Percentiles rank a stretch among this genome's conserved stretches.
Conservation (phyloP, 2,888 invertebrate genomes). For the Cheilosia vernalis region DNA sequence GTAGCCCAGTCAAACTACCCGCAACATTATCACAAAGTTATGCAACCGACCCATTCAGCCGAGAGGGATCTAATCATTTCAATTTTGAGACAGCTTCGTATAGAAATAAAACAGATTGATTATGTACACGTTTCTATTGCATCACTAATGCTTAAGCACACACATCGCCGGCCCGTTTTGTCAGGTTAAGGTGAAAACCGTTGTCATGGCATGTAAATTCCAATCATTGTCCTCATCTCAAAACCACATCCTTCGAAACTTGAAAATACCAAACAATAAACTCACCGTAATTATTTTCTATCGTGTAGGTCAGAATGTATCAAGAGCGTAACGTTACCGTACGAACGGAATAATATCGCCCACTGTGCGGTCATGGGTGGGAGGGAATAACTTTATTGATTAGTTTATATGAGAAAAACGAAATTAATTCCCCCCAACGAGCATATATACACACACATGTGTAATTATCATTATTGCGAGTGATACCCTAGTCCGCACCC, state of each 20-base stretch:
- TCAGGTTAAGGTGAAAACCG: not conserved
- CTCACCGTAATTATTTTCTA: not conserved
- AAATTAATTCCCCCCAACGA: not conserved
- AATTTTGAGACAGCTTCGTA: no score
- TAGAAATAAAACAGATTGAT: no score
- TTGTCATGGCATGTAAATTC: not conserved
- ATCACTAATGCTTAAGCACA: no score
- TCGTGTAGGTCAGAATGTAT: not conserved
- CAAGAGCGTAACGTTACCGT: no score
- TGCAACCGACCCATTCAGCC: no score
- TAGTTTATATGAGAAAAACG: not conserved
- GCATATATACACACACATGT: not conserved
- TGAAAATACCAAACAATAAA: not conserved
- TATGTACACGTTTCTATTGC: no score
- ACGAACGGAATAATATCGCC: no score
- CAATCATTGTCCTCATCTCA: not conserved
- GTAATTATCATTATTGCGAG: not conserved
- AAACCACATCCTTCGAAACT: not conserved
- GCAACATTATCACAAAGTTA: no score
- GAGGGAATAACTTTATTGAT: slow-evolving; percentile 5
- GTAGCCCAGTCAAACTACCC: no score
- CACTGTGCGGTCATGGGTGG: not conserved
- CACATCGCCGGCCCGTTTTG: no score
- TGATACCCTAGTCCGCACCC: not conserved
- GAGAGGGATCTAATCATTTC: no score